Conservation (phyloP, 1,140 invertebrate genomes). For the Drosophila bifasciata region DNA sequence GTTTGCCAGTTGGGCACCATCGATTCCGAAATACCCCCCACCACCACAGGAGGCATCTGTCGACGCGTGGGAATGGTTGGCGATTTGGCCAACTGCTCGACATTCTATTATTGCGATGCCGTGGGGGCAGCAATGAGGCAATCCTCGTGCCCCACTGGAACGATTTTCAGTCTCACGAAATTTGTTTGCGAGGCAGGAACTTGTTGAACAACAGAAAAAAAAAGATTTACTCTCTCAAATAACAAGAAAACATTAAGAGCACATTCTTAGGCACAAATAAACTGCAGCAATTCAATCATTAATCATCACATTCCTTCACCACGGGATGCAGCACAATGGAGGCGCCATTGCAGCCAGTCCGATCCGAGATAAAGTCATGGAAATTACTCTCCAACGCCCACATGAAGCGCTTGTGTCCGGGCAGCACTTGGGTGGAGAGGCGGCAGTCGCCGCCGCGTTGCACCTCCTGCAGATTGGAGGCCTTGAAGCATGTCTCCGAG, state of each 20-base stretch:
- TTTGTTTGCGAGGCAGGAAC: background rate
- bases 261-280: conserved; percentile 45
- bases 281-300: conserved; percentile 1
- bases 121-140: too few relatives aligned
- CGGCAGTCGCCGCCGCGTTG: conserved; percentile 86
- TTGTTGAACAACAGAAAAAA: background rate
- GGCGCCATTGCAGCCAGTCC: conserved; percentile 86
- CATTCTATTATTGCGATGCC: too few relatives aligned
- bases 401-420: conserved; percentile 86
- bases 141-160: too few relatives aligned
- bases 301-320: conserved; percentile 82
- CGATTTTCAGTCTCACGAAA: too few relatives aligned
- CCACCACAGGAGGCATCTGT: too few relatives aligned
- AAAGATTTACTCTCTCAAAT: conserved; percentile 34
- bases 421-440: conserved; percentile 86
- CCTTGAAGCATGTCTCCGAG: conserved; percentile 85
- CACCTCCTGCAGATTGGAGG: conserved; percentile 86
- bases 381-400: conserved; percentile 88
- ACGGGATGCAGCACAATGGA: conserved; percentile 86
- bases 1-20: background rate
- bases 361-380: conserved; percentile 86
- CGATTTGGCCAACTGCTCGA: too few relatives aligned
- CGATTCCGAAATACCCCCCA: too few relatives aligned
- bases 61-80: too few relatives aligned
- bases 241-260: conserved; percentile 29